Conservation (phyloP, 92 coral and sea anemone genomes). For the Zoanthus gigantus region DNA sequence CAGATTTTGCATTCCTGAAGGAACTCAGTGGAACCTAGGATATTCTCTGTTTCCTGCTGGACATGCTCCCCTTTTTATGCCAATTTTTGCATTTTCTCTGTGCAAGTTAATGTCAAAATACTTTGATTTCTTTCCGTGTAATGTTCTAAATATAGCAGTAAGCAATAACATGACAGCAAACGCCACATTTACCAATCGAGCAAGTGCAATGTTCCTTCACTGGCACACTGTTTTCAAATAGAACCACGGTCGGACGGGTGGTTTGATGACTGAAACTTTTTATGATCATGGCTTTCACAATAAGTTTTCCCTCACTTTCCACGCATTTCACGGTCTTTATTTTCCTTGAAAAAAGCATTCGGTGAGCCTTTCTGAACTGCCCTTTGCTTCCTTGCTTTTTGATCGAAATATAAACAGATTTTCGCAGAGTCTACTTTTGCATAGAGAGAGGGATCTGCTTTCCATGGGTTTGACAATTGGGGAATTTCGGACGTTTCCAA, state of each 20-base stretch:
- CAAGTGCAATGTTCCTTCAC: slow-evolving; percentile 38
- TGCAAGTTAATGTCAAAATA: slow-evolving; percentile 25
- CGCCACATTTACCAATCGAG: slow-evolving; percentile 49
- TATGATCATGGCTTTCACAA: slow-evolving; percentile 44
- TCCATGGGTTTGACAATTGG: slow-evolving; percentile 39
- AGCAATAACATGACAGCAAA: slow-evolving; percentile 51
- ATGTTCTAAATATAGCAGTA: slow-evolving; percentile 39
- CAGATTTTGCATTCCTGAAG: slow-evolving; percentile 50
- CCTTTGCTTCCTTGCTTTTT: slow-evolving; percentile 42
- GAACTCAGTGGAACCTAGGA: slow-evolving; percentile 45
- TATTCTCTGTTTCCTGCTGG: slow-evolving; percentile 4
- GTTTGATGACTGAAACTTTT: slow-evolving; percentile 35
- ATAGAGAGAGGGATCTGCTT: slow-evolving; percentile 45
- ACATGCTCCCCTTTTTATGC: slow-evolving; percentile 2
- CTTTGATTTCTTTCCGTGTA: slow-evolving; percentile 6
- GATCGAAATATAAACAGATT: slow-evolving; percentile 21
- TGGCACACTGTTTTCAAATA: slow-evolving; percentile 1
- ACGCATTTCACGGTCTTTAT: slow-evolving; percentile 35
- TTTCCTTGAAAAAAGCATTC: not conserved
- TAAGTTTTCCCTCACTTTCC: slow-evolving; percentile 1
- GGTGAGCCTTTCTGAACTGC: too few species aligned
- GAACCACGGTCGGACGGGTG: slow-evolving; percentile 43
- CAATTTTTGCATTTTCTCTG: slow-evolving; percentile 53
- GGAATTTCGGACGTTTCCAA: slow-evolving; percentile 45
- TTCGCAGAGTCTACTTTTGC: slow-evolving; percentile 41